Evolutionary conservation across 2,888 invertebrate genomes (phyloP), one percentile per base, ranked within the genome.

Genomic region (Heliconius cydno): DNA sequence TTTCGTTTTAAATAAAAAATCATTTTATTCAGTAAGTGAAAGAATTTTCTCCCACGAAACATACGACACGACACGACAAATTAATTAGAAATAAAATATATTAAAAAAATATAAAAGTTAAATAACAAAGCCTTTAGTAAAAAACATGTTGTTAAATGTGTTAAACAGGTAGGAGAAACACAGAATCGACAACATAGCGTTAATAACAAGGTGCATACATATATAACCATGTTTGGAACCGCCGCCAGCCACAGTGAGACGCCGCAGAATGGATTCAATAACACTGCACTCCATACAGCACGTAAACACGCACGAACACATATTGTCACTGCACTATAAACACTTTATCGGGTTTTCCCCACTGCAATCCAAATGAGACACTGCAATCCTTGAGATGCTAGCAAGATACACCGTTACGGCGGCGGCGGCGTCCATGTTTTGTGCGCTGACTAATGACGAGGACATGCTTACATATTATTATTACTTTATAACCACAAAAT

Each of bases 311-410:
- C 93, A 93, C 93, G 91, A 88, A 88, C 92, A 93, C 92, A 87
- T 88, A 78, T 82, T 84, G 88, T 88, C 94, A 94, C 93, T 92
- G 84, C 93, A 93, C 93, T 91, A 79, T 91, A 79, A 82, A 86
- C 88, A 90, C 94, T 89, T 85, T 86, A 87, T 86, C 87, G 88
- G 86, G 82, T 85, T 86, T 89, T 90, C 92, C 92, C 91, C 94
- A 95, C 95, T 95, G 94, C 94, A 94, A 95, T 95, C 94, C 94
- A 91, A 90, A 86, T 87, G 84, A 88, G 88, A 88, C 94, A 95
- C 94, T 95, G 94, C 94, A 94, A 95, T 95, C 94, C 94, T 90
- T 93, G 87, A 86, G 84, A 85, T 85, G 85, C 84, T 85, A 85
- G 86, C 84, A 83, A 57, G 85, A 82, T 83, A 88, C 89, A 89